Conservation (phyloP, 2,113 vertebrate genomes). For the Psephotus haematonotus region DNA sequence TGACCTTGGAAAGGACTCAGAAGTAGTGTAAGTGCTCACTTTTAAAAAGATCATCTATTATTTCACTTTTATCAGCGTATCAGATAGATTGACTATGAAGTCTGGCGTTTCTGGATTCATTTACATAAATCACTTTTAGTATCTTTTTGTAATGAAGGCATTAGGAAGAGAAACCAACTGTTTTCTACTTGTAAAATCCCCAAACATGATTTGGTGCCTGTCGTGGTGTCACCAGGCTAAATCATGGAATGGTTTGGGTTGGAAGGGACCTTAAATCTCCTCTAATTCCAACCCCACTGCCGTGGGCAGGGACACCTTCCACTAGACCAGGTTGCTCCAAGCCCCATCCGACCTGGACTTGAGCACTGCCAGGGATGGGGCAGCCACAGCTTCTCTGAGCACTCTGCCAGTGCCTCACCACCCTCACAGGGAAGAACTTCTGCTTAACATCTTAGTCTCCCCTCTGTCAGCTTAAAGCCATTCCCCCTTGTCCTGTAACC, state of each 20-base stretch:
- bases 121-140: background rate
- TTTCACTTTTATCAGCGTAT: background rate
- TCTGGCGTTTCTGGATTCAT: background rate
- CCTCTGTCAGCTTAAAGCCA: background rate
- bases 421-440: background rate
- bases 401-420: background rate
- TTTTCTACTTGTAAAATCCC: background rate
- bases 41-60: accelerated
- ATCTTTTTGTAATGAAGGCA: background rate
- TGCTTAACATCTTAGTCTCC: background rate
- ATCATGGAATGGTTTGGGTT: background rate
- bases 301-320: background rate
- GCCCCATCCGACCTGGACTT: background rate
- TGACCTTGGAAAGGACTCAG: background rate
- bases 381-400: background rate
- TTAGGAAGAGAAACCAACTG: background rate
- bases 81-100: background rate
- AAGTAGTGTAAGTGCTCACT: background rate
- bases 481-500: background rate
- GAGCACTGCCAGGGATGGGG: background rate
- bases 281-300: background rate
- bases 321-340: background rate
- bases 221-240: background rate
- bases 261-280: background rate
- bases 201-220: background rate